Conservation (phyloP, 2,113 vertebrate species). For the Cacatua alba region DNA sequence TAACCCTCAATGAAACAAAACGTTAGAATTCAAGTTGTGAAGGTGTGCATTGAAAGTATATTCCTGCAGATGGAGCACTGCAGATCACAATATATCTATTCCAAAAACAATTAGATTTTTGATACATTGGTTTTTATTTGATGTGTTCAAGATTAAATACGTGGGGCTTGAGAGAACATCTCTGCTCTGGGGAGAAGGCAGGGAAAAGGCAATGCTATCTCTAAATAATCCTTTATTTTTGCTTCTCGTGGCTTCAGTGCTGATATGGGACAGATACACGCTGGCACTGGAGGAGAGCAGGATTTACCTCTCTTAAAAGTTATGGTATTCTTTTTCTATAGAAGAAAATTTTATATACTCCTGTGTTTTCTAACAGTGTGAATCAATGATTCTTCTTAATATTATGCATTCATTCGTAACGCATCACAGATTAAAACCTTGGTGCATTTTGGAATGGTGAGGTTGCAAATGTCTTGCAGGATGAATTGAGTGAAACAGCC, state of each 20-base stretch:
- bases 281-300: neutral
- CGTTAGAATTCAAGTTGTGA: neutral
- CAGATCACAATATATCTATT: neutral
- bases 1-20: neutral
- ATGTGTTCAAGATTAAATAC: neutral
- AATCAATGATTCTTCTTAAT: neutral
- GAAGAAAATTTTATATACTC: neutral
- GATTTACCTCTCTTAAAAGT: neutral
- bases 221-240: neutral
- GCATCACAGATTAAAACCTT: neutral
- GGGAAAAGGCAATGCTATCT: neutral
- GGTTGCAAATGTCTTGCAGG: neutral
- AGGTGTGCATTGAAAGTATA: neutral
- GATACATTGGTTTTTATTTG: neutral
- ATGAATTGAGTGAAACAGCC: neutral
- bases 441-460: accelerated
- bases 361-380: neutral
- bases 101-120: neutral
- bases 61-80: neutral
- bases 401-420: neutral
- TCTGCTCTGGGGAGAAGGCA: neutral
- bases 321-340: neutral
- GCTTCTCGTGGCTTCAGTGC: neutral
- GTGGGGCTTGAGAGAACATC: neutral
- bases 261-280: neutral